A percentile compares a stretch with the other conserved stretches of the same genome.
Conservation (phyloP, 35 echinoderm and acorn worm genomes). For the Lytechinus pictus region DNA sequence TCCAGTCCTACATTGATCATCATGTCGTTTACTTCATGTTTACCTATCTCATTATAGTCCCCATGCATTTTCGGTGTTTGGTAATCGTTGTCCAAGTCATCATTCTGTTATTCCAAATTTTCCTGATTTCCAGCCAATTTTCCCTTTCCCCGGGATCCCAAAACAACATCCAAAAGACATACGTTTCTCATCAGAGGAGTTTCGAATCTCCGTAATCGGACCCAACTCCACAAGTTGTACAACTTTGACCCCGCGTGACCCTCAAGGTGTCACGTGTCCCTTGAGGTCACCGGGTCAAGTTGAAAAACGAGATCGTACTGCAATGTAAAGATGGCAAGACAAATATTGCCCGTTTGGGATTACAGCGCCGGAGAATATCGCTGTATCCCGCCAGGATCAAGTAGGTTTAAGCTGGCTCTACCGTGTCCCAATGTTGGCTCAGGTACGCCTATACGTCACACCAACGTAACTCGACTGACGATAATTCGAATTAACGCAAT, state of each 20-base stretch:
- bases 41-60: no score
- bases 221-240: constrained; percentile 18
- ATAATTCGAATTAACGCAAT: no score
- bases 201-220: not conserved
- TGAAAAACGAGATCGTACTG: not conserved
- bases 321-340: not conserved
- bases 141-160: not conserved
- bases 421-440: no score
- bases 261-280: constrained; percentile 6
- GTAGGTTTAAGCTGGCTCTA: not conserved
- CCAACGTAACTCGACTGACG: no score
- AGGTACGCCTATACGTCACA: no score
- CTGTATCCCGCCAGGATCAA: not conserved
- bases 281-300: constrained; percentile 19
- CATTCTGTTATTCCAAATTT: not conserved
- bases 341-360: constrained; percentile 45
- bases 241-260: constrained; percentile 4
- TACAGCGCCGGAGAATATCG: not conserved
- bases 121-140: not conserved
- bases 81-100: not conserved
- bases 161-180: not conserved
- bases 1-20: no score
- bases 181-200: not conserved
- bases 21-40: no score
- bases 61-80: no score